A percentile compares a stretch with the other conserved stretches of the same genome.
Evolutionary conservation across 2,797 vertebrate genomes (phyloP).

Genomic region (Falco naumanni): DNA sequence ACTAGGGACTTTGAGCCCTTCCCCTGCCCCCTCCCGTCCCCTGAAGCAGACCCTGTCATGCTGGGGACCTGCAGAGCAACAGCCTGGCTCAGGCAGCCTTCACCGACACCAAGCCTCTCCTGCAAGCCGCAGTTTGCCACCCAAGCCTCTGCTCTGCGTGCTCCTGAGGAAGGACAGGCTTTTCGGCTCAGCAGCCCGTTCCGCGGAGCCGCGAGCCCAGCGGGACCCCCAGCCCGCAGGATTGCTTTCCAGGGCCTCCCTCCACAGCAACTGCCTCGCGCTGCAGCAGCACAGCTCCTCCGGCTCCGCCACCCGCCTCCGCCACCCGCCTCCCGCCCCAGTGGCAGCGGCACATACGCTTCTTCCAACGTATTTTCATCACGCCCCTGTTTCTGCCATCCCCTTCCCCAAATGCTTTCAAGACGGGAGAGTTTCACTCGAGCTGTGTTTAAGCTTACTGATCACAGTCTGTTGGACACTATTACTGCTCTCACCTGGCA

Average conservation of each 20-base stretch:
- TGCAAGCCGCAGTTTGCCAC: not conserved
- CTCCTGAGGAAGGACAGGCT: too few relatives aligned
- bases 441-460: not conserved
- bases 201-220: not conserved
- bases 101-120: not conserved
- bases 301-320: not conserved
- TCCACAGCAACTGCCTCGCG: not conserved
- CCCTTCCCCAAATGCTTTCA: not conserved
- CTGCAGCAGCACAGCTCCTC: not conserved
- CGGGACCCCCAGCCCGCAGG: not conserved
- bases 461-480: not conserved
- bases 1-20: not conserved
- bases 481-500: not conserved
- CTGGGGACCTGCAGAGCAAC: not conserved
- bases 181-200: not conserved
- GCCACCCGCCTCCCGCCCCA: not conserved
- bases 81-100: not conserved
- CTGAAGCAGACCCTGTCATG: not conserved
- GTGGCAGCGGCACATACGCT: fast-evolving
- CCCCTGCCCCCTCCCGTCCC: not conserved
- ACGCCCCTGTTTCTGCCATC: fast-evolving
- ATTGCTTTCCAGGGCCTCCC: not conserved
- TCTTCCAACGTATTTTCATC: not conserved
- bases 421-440: not conserved
- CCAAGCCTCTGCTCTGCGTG: not conserved